These are phyloP conservation scores for Quadroppia sp. DNA, from an alignment of 2,888 invertebrate genomes.

Conservation along the genomic window DNA sequence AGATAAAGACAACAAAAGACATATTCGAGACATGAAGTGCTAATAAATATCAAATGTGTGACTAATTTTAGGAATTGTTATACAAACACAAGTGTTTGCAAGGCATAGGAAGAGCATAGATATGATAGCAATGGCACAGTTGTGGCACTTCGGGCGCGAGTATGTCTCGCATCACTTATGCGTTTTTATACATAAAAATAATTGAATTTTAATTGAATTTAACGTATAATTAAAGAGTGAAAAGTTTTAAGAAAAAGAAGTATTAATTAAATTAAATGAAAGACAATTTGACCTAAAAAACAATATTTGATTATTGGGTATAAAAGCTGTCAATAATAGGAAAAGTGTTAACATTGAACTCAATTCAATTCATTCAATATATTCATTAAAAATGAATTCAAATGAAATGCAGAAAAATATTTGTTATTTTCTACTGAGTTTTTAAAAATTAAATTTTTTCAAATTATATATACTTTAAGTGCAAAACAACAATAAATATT, in stretches of 20 bases:
- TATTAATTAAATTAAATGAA: not conserved
- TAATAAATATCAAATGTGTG: not conserved
- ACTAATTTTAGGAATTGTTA: not conserved
- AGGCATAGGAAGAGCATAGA: not conserved
- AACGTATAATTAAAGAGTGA: not conserved
- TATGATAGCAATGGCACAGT: too few species aligned
- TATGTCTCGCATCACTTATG: too few species aligned
- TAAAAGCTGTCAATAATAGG: not conserved
- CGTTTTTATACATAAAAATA: too few species aligned
- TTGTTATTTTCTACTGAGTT: too few species aligned
- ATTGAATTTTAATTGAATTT: too few species aligned
- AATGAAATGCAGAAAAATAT: not conserved
- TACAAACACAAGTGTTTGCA: not conserved
- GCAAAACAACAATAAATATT: not conserved
- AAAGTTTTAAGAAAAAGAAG: not conserved
- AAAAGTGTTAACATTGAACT: conserved; percentile 5
- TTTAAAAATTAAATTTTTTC: too few species aligned
- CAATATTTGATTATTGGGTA: not conserved
- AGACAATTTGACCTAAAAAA: not conserved
- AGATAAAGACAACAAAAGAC: conserved; percentile 11
- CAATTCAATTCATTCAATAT: conserved; percentile 8
- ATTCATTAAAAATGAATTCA: not conserved
- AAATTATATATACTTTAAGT: too few species aligned
- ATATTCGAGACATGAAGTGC: not conserved
- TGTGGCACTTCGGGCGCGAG: too few species aligned